Evolutionary conservation across 2,113 vertebrate genomes (phyloP), one percentile per base, ranked within the genome.

Genomic region (Oriolus oriolus): DNA sequence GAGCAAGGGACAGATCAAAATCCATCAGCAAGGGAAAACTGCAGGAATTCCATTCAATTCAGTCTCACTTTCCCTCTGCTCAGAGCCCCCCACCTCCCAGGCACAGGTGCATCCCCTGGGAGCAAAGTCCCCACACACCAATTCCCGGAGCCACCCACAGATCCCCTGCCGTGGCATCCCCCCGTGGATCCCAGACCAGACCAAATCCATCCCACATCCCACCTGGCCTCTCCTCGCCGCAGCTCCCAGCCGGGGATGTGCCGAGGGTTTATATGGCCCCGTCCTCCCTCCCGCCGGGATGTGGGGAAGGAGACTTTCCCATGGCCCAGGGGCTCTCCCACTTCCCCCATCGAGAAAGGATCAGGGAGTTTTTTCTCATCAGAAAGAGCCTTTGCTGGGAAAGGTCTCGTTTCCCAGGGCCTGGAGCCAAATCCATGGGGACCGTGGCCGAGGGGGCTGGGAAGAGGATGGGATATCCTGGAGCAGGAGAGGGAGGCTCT

Each of bases 71-170:
- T 23, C 26, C 44, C 23, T 5, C 7, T 4, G 19, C 15, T 4
- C 65, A 39, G 60, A 53, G 24, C 18, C 11, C 20, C 45, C 41
- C 1, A 2, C 3, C 33, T 50, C 42, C 65, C 28, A 4, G 22
- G 12, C 7, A 8, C 13, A 12, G n/a, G 17, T 0, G 0, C 23
- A 24, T 12, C 35, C 61, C 45, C 35, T 47, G 1, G 45, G 5
- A 31, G 24, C 28, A 57, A 61, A 79, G 12, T 33, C 53, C 44
- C 1, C 1, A 1, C 20, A 3, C 22, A 1, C 3, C 35, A 1
- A 7, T 18, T 37, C 30, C 53, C 0, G 0, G 37, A 2, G 7
- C 7, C 66, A 13, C 31, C 57, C 18, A 1, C 0, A 10, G 52
- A 49, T 30, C 18, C 56, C 42, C 16, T 15, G 57, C 53, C 3